These are phyloP conservation scores for Pristis pectinata DNA, from an alignment of 2,797 vertebrate species.

Conservation along the genomic window DNA sequence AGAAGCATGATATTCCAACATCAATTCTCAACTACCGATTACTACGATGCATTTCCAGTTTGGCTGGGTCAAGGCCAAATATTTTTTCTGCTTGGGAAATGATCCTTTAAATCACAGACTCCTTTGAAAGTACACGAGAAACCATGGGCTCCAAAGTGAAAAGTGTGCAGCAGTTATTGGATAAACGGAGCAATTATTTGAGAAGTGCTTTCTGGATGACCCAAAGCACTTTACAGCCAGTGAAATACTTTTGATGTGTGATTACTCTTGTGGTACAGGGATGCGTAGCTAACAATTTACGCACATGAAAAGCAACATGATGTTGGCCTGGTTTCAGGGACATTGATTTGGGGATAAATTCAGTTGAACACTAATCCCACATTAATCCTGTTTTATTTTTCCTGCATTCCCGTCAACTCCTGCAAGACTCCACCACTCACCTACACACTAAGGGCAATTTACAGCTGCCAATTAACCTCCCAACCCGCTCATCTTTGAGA, in stretches of 20 bases:
- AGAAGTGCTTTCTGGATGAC: background rate
- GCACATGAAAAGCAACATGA: background rate
- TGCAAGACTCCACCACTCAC: too few relatives aligned
- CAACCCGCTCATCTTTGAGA: too few relatives aligned
- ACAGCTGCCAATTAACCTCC: too few relatives aligned
- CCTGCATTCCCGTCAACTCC: too few relatives aligned
- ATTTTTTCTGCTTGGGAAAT: background rate
- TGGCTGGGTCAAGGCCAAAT: background rate
- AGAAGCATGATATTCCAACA: conserved; percentile 8
- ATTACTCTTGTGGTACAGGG: background rate
- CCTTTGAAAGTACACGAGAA: background rate
- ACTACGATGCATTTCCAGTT: background rate
- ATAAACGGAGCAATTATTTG: background rate
- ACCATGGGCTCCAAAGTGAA: background rate
- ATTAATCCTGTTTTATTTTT: too few relatives aligned
- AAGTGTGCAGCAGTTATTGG: background rate
- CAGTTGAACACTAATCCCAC: too few relatives aligned
- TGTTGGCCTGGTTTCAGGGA: background rate
- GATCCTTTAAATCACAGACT: background rate
- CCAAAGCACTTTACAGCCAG: background rate
- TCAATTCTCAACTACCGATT: background rate
- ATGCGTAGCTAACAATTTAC: background rate
- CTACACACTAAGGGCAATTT: too few relatives aligned
- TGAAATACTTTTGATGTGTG: background rate
- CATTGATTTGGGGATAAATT: background rate